Conservation (phyloP, 2,797 vertebrate species). For the Schizothorax lantsangensis region DNA sequence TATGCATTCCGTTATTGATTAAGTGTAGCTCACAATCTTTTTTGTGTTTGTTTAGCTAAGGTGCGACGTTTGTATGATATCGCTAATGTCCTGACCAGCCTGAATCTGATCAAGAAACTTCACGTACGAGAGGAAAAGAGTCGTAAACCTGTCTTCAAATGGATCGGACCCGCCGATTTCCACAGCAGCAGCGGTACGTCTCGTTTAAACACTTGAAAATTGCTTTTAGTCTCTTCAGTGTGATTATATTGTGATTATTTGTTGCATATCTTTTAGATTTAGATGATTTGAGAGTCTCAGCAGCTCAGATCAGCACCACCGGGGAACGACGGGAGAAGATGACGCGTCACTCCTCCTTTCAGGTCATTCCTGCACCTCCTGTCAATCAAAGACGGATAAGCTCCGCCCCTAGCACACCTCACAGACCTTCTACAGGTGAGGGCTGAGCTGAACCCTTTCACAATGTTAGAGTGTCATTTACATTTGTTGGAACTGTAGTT, state of each 20-base stretch:
- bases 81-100: slow-evolving; percentile 94
- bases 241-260: background rate
- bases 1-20: background rate
- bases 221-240: background rate
- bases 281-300: slow-evolving; percentile 29
- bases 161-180: slow-evolving; percentile 88
- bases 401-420: slow-evolving; percentile 88
- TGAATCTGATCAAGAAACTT: slow-evolving; percentile 95
- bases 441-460: background rate
- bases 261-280: background rate
- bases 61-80: slow-evolving; percentile 96
- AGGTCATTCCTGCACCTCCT: slow-evolving; percentile 66
- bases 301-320: slow-evolving; percentile 19
- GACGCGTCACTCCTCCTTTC: slow-evolving; percentile 82
- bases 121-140: slow-evolving; percentile 90
- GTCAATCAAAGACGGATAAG: slow-evolving; percentile 76
- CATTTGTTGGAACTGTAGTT: background rate
- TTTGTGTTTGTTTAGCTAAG: slow-evolving; percentile 82
- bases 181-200: slow-evolving; percentile 4
- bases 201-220: background rate
- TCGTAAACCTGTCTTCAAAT: slow-evolving; percentile 93
- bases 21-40: slow-evolving; percentile 33
- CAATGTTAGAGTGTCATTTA: too few relatives aligned
- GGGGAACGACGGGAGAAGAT: slow-evolving; percentile 74
- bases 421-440: slow-evolving; percentile 74